These are phyloP conservation scores for Dryocosmus kuriphilus DNA, from an alignment of 2,888 invertebrate genomes.

Conservation along the genomic window DNA sequence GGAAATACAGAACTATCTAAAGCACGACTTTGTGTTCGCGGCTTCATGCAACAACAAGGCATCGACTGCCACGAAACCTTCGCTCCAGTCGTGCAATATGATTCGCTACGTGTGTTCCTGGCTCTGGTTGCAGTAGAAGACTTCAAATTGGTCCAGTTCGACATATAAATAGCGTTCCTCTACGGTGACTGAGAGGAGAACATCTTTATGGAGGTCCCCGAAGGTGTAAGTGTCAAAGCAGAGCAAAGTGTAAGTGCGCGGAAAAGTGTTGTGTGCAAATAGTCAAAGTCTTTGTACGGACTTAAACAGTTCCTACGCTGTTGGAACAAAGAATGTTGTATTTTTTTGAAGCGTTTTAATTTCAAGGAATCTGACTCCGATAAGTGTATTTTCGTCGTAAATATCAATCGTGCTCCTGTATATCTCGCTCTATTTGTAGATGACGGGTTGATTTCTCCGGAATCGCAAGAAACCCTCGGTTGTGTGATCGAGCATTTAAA, in stretches of 20 bases:
- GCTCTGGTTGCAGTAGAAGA: too few species aligned
- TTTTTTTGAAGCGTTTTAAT: background rate
- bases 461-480: conserved; percentile 12
- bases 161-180: too few species aligned
- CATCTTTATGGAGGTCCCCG: too few species aligned
- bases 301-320: background rate
- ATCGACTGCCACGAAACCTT: conserved; percentile 46
- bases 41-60: conserved; percentile 33
- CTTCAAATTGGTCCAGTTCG: too few species aligned
- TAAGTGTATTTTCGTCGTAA: background rate
- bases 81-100: too few species aligned
- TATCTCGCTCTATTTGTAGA: conserved; percentile 52
- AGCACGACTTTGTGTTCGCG: too few species aligned
- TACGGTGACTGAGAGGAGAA: too few species aligned
- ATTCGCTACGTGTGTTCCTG: too few species aligned
- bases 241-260: too few species aligned
- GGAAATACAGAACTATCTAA: background rate
- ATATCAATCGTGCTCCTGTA: background rate
- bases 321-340: background rate
- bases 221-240: too few species aligned
- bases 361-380: too few species aligned
- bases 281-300: background rate
- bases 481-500: conserved; percentile 32
- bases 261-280: background rate
- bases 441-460: conserved; percentile 48